Evolutionary conservation across 2,797 vertebrate species (phyloP).

Genomic region (Sparus aurata): DNA sequence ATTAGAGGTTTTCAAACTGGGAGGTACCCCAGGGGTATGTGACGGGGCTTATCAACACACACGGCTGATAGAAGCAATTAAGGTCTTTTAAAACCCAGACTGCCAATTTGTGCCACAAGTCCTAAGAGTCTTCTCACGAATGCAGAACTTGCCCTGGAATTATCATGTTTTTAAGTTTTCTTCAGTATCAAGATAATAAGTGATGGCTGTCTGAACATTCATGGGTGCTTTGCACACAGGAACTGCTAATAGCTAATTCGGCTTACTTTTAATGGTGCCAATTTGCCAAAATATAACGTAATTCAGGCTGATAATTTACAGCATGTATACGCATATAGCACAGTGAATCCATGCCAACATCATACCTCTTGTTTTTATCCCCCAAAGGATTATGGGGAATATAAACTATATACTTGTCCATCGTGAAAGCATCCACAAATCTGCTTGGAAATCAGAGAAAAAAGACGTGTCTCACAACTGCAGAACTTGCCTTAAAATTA

Average conservation of each 20-base stretch:
- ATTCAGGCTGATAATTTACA: not conserved
- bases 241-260: rapidly evolving
- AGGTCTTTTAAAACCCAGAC: not conserved
- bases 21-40: too few relatives aligned
- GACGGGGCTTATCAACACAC: not conserved
- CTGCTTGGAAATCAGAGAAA: not conserved
- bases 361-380: not conserved
- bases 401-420: too few relatives aligned
- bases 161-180: not conserved
- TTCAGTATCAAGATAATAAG: too few relatives aligned
- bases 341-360: not conserved
- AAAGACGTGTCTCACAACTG: not conserved
- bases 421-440: too few relatives aligned
- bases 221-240: not conserved
- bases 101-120: not conserved
- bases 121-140: not conserved
- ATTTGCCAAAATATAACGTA: not conserved
- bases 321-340: not conserved
- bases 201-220: not conserved
- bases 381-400: not conserved
- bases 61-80: not conserved
- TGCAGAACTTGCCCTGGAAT: not conserved
- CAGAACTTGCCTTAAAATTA: not conserved
- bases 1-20: not conserved
- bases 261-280: not conserved